A percentile compares a stretch with the other conserved stretches of the same genome.
These are phyloP conservation scores for Drosophila neocordata DNA, from an alignment of 1,140 invertebrate genomes.

Conservation along the genomic window DNA sequence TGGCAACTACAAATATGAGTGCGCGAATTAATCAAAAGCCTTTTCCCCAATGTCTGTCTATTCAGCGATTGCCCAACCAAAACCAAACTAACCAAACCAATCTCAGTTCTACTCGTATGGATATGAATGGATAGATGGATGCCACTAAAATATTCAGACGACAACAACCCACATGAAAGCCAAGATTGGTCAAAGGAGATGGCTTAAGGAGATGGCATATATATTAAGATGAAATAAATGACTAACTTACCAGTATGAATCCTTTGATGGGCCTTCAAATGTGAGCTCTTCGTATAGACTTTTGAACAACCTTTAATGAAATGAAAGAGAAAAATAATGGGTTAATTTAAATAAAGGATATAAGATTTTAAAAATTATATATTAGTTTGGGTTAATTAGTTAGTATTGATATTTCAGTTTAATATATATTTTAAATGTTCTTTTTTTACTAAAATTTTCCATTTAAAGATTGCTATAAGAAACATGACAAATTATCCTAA, in stretches of 20 bases:
- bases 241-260: constrained; percentile 96
- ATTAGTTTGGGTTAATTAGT: no score
- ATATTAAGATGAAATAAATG: no score
- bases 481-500: no score
- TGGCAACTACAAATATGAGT: constrained; percentile 80
- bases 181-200: constrained; percentile 31
- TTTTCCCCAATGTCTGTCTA: constrained; percentile 29
- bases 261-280: constrained; percentile 98
- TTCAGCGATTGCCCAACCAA: constrained; percentile 51
- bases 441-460: no score
- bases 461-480: no score
- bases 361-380: no score
- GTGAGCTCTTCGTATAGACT: constrained; percentile 99
- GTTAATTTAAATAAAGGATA: no score
- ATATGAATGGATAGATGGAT: no score
- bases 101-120: constrained; percentile 41
- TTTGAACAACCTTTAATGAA: constrained; percentile 94
- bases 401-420: no score
- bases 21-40: constrained; percentile 78
- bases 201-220: constrained; percentile 27
- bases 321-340: not conserved
- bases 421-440: no score
- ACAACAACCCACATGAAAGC: constrained; percentile 37
- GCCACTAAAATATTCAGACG: constrained; percentile 5
- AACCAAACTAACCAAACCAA: constrained; percentile 7